Base-by-base conservation (phyloP, 2,888 invertebrate genomes). In the Diaphora mendica region DNA sequence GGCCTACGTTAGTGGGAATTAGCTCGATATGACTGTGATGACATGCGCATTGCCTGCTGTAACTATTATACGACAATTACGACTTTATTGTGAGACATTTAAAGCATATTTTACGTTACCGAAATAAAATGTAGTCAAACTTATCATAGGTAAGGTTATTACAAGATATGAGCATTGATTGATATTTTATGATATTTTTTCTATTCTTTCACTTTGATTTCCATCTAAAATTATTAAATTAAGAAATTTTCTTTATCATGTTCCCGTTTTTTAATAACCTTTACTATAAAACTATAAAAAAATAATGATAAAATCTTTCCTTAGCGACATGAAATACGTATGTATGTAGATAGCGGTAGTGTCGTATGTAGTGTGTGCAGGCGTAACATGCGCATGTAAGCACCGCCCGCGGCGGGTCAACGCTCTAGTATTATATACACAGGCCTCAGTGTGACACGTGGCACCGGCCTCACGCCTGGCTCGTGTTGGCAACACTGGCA, bases 381-480 rank as follows among this genome's bases (percentile, higher is more conserved):
- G 26, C 35, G 44, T 13, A 15, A 78, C 73, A 77, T 64, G 78
- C 74, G 71, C 71, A 35, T 42, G 51, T 48, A 68, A 55, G 74
- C 76, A 75, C 66, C 76, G 77, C 55, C 85, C 82, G 79, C 83
- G 30, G 11, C 62, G 35, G 70, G 82, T 81, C 85, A 81, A 84
- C 75, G 81, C 82, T 86, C 82, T 87, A 88, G 89, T 89, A 88
- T 89, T 88, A 89, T 82, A 77, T 77, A 23, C 68, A 64, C 55
- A 62, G 55, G 68, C 33, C 35, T 15, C 30, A 30, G 62, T 30
- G 64, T 68, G 78, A 81, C 86, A 79, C 79, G 80, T 77, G 82
- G 78, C 26, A 26, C 62, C 30, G 62, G 62, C 62, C 62, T 17
- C 59, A 26, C 62, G 62, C 62, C 62, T 30, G 62, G 79, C 71